Percentiles rank a stretch among this genome's conserved stretches.
These are phyloP conservation scores for Pseudomugil tenellus DNA, from an alignment of 2,797 vertebrate species.

Conservation along the genomic window DNA sequence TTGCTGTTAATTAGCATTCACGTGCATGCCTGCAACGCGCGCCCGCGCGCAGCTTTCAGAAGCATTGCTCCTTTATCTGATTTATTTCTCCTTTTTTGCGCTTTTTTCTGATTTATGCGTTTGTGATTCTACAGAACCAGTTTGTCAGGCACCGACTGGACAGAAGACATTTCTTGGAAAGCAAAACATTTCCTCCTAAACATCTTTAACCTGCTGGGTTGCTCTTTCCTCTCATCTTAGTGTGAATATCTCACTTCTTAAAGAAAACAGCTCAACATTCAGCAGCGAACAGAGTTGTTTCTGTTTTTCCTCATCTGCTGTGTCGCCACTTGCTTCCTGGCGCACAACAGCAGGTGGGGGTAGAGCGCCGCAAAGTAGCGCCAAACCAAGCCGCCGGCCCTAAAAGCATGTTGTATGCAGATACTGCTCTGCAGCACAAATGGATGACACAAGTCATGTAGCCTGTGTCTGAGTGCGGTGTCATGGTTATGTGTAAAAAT, in stretches of 20 bases:
- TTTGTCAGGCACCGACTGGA: conserved; percentile 9
- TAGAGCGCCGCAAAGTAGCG: conserved; percentile 80
- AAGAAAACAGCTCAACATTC: not conserved
- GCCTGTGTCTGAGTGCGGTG: too few species aligned
- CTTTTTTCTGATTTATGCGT: not conserved
- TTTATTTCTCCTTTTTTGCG: too few species aligned
- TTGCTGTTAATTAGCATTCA: conserved; percentile 15
- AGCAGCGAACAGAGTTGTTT: conserved; percentile 11
- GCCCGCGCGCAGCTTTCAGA: not conserved
- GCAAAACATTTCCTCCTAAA: not conserved
- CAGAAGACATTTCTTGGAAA: conserved; percentile 7
- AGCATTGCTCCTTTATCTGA: not conserved
- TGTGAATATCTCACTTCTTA: conserved; percentile 9
- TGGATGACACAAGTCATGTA: too few species aligned
- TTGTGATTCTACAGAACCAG: conserved; percentile 1
- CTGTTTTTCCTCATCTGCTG: conserved; percentile 4
- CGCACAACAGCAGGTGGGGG: conserved; percentile 82
- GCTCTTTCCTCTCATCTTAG: not conserved
- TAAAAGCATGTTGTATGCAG: conserved; percentile 38
- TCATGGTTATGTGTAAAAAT: not conserved
- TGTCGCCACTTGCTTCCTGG: conserved; percentile 48
- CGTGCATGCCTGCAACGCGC: not conserved
- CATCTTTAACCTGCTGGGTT: too few species aligned
- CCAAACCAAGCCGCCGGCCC: conserved; percentile 36
- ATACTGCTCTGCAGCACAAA: not conserved